Evolutionary conservation across 1,140 invertebrate genomes (phyloP).

Genomic region (Rhizoglyphus robini): DNA sequence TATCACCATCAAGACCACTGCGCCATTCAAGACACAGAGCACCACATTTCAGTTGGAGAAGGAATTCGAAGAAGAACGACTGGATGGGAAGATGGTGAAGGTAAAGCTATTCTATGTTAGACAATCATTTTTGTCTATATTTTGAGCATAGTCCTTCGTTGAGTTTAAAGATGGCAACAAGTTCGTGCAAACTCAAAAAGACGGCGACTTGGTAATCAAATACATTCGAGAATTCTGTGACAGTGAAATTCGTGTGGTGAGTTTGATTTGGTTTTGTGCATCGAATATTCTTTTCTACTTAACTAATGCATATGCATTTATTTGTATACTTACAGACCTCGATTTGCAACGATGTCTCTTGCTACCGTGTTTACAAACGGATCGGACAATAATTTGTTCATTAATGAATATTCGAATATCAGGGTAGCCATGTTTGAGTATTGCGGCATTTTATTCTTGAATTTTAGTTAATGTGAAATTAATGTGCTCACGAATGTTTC

Average conservation of each 20-base stretch:
- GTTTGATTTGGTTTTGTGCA: not conserved
- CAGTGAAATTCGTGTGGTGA: conserved; percentile 10
- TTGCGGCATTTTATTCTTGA: too few relatives aligned
- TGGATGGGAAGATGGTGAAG: conserved; percentile 70
- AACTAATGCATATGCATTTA: not conserved
- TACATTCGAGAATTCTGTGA: conserved; percentile 18
- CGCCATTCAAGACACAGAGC: not conserved
- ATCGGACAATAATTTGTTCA: too few relatives aligned
- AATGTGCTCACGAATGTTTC: too few relatives aligned
- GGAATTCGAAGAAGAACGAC: conserved; percentile 69
- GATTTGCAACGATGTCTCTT: not conserved
- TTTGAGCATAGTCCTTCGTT: conserved; percentile 17
- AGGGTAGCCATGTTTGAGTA: too few relatives aligned
- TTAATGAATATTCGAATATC: too few relatives aligned
- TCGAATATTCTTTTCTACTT: not conserved
- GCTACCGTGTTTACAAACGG: not conserved
- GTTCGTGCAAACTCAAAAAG: conserved; percentile 47
- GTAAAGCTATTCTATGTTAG: conserved; percentile 20
- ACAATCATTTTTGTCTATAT: not conserved
- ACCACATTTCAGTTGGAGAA: conserved; percentile 31
- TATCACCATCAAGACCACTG: not conserved
- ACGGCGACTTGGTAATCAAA: conserved; percentile 24
- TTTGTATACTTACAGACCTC: not conserved
- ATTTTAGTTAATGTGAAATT: too few relatives aligned
- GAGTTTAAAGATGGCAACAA: conserved; percentile 42